Base-by-base conservation (phyloP, 2,797 vertebrate species). In the Poeciliopsis paucimaculata region DNA sequence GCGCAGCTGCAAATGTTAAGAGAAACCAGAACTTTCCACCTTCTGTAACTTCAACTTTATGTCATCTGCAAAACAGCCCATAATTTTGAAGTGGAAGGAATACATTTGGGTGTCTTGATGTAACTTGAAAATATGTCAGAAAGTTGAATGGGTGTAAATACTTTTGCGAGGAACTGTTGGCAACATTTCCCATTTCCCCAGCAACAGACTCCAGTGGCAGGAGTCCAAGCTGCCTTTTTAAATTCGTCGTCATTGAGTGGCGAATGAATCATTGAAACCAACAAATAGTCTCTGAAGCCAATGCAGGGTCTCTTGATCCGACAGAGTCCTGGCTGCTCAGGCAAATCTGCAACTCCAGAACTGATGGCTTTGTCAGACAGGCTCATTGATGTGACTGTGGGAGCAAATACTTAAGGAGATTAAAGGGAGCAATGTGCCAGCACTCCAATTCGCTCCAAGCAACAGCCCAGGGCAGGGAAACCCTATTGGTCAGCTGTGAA, bases 401-500 rank as follows among this genome's bases (percentile, higher is more conserved):
- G 84, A 81, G 84, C 57, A 75, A 93, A 92, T 92, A 93, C 94
- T 94, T 93, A 94, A 91, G 80, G 77, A 90, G 92, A 96, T 95
- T 95, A 94, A 93, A 96, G 90, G 86, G 85, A 89, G 89, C 79
- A 85, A 75, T 57, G 78, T 93, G 94, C 93, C 94, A 95, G 87
- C 87, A 76, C 83, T 86, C 83, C 89, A 92, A 88, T 93, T 82
- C 81, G 76, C 78, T 86, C 87, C 18, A 36, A 86, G 83, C 84
- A 84, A 86, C 70, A 57, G 73, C 70, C 77, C 41, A 20, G 53
- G 76, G 62, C 80, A 76, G 78, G 87, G 75, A 82, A 81, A 77
- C 80, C 87, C 87, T 53, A 83, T 90, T 88, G 86, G 92, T 91
- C 90, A 82, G 66, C 79, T 36, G 34, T 68, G 81, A 79, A 73